Evolutionary conservation across 2,113 vertebrate genomes (phyloP), one percentile per base, ranked within the genome.

Genomic region (Elephantulus edwardii): DNA sequence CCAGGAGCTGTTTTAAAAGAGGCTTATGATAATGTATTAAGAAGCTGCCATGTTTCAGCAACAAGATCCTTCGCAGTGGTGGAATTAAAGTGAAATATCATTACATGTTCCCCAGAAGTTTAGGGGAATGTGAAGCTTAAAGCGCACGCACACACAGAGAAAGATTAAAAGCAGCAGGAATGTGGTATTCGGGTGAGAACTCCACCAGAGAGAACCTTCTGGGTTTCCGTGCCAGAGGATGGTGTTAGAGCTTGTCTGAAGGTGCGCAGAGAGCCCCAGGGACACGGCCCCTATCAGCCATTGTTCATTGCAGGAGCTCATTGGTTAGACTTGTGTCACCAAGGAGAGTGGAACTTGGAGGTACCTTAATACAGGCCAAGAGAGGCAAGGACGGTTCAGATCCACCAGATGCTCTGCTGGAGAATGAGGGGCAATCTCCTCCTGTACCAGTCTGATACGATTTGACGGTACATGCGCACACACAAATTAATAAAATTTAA

Each of bases 41-140:
- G 68, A 95, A 93, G 75, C 70, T 46, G 95, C 84, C 42, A 35
- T 95, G 96, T 95, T 91, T 96, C 96, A 94, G 96, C 7, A 93
- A 78, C 60, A 62, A 95, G 95, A 96, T 95, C 81, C 92, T 91
- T 16, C 84, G 46, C 95, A 84, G 68, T 8, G 87, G 10, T 22
- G 84, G 83, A 88, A 94, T 97, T 94, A 80, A 93, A 83, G 92
- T 96, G 93, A 96, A 97, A 95, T 92, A 95, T 93, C 30, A 64
- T 96, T 91, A 88, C 28, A 30, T 60, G 16, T 95, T 96, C 97
- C 26, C 77, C 93, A 86, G 26, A 92, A 95, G 62, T 54, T 94
- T 83, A 90, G 71, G 77, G 77, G 83, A 95, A 91, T 92, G 93
- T 9, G 58, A 19, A 79, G 60, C 75, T 84, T 90, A 89, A 64